Conservation (phyloP, 2,113 vertebrate genomes). For the Cyrtonyx montezumae region DNA sequence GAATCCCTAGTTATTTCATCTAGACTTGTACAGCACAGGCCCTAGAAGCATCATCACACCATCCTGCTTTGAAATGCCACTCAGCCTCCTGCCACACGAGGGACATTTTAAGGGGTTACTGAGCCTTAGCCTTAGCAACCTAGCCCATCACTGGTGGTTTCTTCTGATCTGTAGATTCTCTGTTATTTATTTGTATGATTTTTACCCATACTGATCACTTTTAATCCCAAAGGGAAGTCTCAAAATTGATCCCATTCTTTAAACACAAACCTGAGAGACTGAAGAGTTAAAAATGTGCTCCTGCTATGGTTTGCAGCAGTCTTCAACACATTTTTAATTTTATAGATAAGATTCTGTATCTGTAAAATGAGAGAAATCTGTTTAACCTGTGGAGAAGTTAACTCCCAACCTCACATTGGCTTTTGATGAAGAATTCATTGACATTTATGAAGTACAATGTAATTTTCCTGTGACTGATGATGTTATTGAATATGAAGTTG, state of each 20-base stretch:
- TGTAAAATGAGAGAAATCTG: not conserved
- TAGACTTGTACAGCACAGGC: not conserved
- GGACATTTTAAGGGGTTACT: not conserved
- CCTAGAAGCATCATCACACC: not conserved
- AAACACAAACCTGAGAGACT: not conserved
- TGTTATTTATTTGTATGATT: not conserved
- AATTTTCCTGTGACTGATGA: not conserved
- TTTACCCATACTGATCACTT: not conserved
- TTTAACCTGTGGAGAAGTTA: not conserved
- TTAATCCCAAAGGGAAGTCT: not conserved
- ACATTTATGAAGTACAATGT: not conserved
- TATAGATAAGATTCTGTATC: not conserved
- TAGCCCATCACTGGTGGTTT: accelerated
- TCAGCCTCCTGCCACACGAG: not conserved
- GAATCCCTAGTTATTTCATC: not conserved
- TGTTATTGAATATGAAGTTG: not conserved
- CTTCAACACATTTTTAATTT: not conserved
- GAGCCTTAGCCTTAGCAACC: not conserved
- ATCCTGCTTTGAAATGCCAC: slow-evolving; percentile 13
- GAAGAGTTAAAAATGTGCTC: not conserved
- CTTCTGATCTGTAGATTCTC: not conserved
- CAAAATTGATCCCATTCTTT: not conserved
- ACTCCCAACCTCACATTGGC: not conserved
- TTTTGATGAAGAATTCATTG: not conserved
- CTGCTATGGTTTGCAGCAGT: not conserved